These are phyloP conservation scores for Taenaris catops DNA, from an alignment of 2,888 invertebrate genomes.

Conservation along the genomic window DNA sequence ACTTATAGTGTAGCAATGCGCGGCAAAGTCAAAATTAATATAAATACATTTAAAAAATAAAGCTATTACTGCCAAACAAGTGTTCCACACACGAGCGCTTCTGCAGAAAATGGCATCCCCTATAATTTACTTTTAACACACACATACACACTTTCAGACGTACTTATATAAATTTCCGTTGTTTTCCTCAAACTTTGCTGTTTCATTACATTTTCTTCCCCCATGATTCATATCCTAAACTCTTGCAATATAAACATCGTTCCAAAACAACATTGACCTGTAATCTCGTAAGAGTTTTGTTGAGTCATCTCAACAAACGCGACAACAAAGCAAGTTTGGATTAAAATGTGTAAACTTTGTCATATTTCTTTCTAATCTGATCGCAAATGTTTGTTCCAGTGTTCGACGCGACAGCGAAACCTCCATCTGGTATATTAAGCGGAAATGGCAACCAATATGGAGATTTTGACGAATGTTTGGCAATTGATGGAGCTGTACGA, in stretches of 20 bases:
- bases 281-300: conserved; percentile 28
- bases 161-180: conserved; percentile 6
- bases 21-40: too few relatives aligned
- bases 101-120: too few relatives aligned
- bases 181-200: conserved; percentile 5
- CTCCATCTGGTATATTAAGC: conserved; percentile 83
- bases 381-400: conserved; percentile 64
- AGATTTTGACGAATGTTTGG: conserved; percentile 84
- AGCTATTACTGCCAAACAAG: too few relatives aligned
- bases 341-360: conserved; percentile 23
- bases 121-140: too few relatives aligned
- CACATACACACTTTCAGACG: too few relatives aligned
- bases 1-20: too few relatives aligned
- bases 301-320: conserved; percentile 17
- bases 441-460: conserved; percentile 86
- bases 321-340: conserved; percentile 21
- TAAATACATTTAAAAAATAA: too few relatives aligned
- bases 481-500: conserved; percentile 70
- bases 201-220: conserved; percentile 7
- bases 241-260: conserved; percentile 15
- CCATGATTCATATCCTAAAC: conserved; percentile 20
- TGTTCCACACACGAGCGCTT: too few relatives aligned
- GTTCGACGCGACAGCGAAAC: conserved; percentile 86
- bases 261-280: conserved; percentile 26
- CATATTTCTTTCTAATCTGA: conserved; percentile 11